Evolutionary conservation across 2,888 invertebrate species (phyloP), one percentile per base, ranked within the genome.

Genomic region (Leptinotarsa peninsularis): DNA sequence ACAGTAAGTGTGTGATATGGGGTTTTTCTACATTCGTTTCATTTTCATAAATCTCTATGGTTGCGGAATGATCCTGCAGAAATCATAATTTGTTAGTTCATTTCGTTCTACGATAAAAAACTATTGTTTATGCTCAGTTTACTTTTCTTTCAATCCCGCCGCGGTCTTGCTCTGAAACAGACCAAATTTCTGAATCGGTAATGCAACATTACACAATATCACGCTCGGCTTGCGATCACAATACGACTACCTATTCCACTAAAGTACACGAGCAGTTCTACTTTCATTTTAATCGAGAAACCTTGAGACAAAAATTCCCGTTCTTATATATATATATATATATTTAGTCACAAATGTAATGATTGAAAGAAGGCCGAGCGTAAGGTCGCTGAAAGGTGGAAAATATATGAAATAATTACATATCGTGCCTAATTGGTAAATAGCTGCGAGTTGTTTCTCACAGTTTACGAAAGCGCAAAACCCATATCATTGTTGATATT

Each of bases 261-360:
- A 77, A 78, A 78, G 77, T 80, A 74, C 76, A 85, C 77, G 74
- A 75, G 78, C 75, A 82, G 80, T 79, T 81, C 79, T 82, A 83
- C 83, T 83, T 83, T 83, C 83, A 81, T 80, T 81, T 83, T 79
- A 81, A 81, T 82, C 79, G 78, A 76, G 67, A 80, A 83, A 81
- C 84, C 84, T 84, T 84, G 84, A 82, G 84, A 83, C 83, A 83
- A 82, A 83, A 83, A 83, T 83, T 83, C 80, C 82, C 78, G 79
- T 79, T 81, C 79, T 78, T 81, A 81, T 50, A 17, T 80, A 17
- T 80, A 76, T 79, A 77, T 76, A 21, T 21, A 21, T 21, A 21
- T 21, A 21, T 21, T 1, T 21, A 79, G 69, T 70, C 54, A 71
- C 71, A 56, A 49, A 49, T 66, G 71, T 76, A 76, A 80, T 77